Conservation (phyloP, 2,888 invertebrate genomes). For the Mystacides longicornis region DNA sequence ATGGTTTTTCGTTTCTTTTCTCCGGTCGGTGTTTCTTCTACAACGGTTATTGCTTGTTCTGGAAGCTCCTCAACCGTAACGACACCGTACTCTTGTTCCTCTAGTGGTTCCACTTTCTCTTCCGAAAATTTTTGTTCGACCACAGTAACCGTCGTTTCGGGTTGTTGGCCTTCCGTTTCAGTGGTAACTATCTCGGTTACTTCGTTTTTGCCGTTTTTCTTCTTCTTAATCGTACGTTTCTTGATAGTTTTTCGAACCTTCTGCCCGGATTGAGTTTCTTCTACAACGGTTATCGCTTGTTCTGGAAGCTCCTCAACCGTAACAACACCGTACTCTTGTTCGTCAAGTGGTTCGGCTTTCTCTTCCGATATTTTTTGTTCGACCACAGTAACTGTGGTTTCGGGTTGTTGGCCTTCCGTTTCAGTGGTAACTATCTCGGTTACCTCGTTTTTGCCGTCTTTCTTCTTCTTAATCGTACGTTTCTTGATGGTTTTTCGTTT, state of each 20-base stretch:
- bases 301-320: neutral
- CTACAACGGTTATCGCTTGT: neutral
- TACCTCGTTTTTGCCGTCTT: slow-evolving; percentile 31
- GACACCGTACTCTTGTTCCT: slow-evolving; percentile 27
- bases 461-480: slow-evolving; percentile 24
- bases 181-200: neutral
- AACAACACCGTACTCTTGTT: neutral
- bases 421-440: slow-evolving; percentile 7
- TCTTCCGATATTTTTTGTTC: slow-evolving; percentile 32
- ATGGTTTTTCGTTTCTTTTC: slow-evolving; percentile 31
- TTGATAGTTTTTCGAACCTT: neutral
- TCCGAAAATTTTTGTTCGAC: slow-evolving; percentile 13
- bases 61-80: slow-evolving; percentile 22
- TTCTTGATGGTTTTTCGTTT: slow-evolving; percentile 31
- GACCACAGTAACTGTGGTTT: slow-evolving; percentile 29
- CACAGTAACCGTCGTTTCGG: neutral
- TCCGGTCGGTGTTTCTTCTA: slow-evolving; percentile 28
- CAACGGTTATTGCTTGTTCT: slow-evolving; percentile 23
- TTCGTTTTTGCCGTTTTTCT: neutral
- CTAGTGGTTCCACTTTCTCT: slow-evolving; percentile 25
- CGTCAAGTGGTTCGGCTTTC: neutral
- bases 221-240: neutral
- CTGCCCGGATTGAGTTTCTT: neutral
- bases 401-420: slow-evolving; percentile 23
- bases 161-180: neutral